Base-by-base conservation (phyloP, 2,888 invertebrate species). In the Atrina japonica region DNA sequence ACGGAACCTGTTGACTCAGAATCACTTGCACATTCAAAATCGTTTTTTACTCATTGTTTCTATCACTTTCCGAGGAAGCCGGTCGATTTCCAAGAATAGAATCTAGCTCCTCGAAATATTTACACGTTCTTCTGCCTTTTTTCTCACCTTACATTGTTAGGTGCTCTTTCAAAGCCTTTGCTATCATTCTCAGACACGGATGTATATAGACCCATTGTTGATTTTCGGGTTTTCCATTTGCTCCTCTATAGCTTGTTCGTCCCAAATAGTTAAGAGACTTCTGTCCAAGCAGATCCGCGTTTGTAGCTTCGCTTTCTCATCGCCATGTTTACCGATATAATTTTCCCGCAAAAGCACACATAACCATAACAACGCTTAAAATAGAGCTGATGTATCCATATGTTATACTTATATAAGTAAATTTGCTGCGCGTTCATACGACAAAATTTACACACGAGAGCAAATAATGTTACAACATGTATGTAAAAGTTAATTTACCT, bases 71-170 rank as follows among this genome's bases (percentile, higher is more conserved):
- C 11, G 41, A 43, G 21, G 65, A 65, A 27, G 65, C 64, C 11
- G 58, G 66, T 23, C 58, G 16, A 18, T 27, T 47, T 56, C 40
- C 58, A 14, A 66, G 45, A 35, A 58, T 49, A 14, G 23, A 18
- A 58, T 66, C 58, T 25, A 66, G 7, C 40, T 66, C 49, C 14
- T 56, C 49, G 49, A 35, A 58, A 25, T 47, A 47, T 58, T 66
- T 64, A 41, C 64, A 64, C 1, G 27, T 64, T 41, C 3, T 52
- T 27, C 64, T 52, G 3, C 66, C 50, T 66, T 58, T 66, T n/a
- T 66, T 16, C 66, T 3, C 18, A 49, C n/a, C 45, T 66, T 58
- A 16, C 63, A 35, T 50, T 52, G 50, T n/a, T 63, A 23, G 63
- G 40, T 14, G 6, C 23, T 58, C 23, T 63, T 30, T 63, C 50